Base-by-base conservation (phyloP, 2,113 vertebrate species). In the Ailurus styani region DNA sequence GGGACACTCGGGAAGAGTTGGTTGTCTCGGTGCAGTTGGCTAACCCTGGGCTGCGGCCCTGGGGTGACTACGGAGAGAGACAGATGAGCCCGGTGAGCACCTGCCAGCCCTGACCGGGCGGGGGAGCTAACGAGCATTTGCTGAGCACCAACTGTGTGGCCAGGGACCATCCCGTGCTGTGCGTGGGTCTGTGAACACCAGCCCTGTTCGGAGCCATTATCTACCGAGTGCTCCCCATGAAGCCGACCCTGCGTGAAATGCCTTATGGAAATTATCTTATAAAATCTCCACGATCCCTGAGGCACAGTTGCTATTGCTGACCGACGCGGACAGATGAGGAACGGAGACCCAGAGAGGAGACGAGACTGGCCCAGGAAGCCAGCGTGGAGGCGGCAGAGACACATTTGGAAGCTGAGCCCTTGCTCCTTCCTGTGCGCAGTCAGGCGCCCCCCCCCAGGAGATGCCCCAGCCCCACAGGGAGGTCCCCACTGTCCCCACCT, bases 391-490 rank as follows among this genome's bases (percentile, higher is more conserved):
- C 0, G 0, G 47, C 70, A 81, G 64, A 50, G 72, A 57, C 45
- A 0, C 52, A n/a, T 18, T 37, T 10, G 25, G 94, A 52, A 7
- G n/a, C 13, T 0, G 0, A 1, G 18, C 70, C 79, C 27, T 29
- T 5, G 0, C n/a, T n/a, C 40, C 18, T 25, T 25, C 7, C 3
- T 0, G 7, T 1, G 3, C 0, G 0, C 1, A 18, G 70, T 37
- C 25, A 7, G 84, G 55, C 12, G 23, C 9, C n/a, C 40, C 3
- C 0, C 37, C 77, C 3, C 37, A 11, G 64, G 66, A 3, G 8
- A 23, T 10, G 15, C 15, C 45, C 37, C 55, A 1, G 20, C 45
- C 60, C 81, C 12, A 1, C 13, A 11, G 55, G 62, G 34, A 37
- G 68, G 85, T 18, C 47, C 42, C 21, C n/a, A 6, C 8, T 0